Conservation (phyloP, 2,113 vertebrate genomes). For the Otus sunia region DNA sequence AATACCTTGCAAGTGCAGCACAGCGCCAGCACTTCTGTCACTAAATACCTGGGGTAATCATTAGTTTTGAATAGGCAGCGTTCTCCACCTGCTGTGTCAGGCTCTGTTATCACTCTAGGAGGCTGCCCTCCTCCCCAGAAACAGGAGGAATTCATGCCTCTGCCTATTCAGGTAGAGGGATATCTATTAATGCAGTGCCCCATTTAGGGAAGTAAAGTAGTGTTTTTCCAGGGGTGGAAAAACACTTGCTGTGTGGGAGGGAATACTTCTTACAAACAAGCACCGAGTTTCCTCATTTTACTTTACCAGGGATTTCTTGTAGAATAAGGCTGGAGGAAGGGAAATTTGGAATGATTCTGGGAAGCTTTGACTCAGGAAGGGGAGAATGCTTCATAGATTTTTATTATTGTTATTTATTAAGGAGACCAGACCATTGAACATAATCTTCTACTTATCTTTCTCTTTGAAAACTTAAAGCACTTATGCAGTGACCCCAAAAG, state of each 20-base stretch:
- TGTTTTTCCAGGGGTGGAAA: constrained; percentile 11
- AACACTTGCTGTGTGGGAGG: constrained; percentile 16
- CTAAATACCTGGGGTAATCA: background rate
- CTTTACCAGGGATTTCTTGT: background rate
- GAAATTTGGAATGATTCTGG: constrained; percentile 24
- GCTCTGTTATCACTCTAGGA: background rate
- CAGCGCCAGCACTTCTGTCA: background rate
- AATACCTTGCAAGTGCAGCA: background rate
- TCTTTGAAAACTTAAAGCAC: background rate
- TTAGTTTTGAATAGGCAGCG: background rate
- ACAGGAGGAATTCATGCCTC: background rate
- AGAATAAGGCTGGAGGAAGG: constrained; percentile 1
- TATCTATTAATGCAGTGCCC: background rate
- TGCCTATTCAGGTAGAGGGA: background rate
- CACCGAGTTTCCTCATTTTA: background rate
- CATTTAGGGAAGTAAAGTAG: background rate
- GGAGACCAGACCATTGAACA: background rate
- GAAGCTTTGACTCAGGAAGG: constrained; percentile 47
- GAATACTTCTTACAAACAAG: constrained; percentile 7
- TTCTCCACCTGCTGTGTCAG: background rate
- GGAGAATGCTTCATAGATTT: constrained; percentile 27
- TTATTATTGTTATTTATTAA: constrained; percentile 34
- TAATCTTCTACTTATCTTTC: constrained; percentile 16
- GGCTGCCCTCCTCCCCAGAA: background rate
- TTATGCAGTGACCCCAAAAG: background rate